These are phyloP conservation scores for Sphecodes monilicornis DNA, from an alignment of 2,888 invertebrate genomes.

Conservation along the genomic window DNA sequence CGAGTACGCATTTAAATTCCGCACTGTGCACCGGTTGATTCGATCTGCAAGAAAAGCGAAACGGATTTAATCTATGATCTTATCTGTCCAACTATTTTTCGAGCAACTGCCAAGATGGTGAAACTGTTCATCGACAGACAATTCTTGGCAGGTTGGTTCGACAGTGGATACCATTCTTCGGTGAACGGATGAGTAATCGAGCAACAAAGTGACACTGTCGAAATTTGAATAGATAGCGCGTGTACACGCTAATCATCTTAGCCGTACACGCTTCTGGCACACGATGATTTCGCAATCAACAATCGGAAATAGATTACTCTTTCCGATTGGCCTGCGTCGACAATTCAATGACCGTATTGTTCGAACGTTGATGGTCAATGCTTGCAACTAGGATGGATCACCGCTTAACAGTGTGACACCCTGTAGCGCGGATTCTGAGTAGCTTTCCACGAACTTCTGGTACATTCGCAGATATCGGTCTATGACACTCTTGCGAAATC, in stretches of 20 bases:
- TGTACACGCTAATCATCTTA: not conserved
- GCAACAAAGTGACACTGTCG: not conserved
- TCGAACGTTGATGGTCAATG: not conserved
- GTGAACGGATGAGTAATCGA: constrained; percentile 8
- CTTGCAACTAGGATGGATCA: not conserved
- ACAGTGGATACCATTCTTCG: constrained; percentile 1
- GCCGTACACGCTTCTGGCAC: not conserved
- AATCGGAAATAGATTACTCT: not conserved
- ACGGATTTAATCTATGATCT: not conserved
- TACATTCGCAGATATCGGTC: not conserved
- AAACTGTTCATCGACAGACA: not conserved
- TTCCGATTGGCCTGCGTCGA: not conserved
- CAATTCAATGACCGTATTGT: not conserved
- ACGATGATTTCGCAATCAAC: not conserved
- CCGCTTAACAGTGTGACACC: not conserved
- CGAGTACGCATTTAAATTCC: too few species aligned
- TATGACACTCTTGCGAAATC: not conserved
- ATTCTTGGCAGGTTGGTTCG: constrained; percentile 42
- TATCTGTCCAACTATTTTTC: not conserved
- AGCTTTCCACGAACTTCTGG: not conserved
- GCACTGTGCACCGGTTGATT: not conserved
- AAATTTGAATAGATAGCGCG: not conserved
- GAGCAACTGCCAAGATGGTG: not conserved
- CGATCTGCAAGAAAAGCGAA: not conserved
- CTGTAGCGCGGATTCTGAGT: not conserved